Evolutionary conservation across 2,113 vertebrate genomes (phyloP), one percentile per base, ranked within the genome.

Genomic region (Phaethon lepturus): DNA sequence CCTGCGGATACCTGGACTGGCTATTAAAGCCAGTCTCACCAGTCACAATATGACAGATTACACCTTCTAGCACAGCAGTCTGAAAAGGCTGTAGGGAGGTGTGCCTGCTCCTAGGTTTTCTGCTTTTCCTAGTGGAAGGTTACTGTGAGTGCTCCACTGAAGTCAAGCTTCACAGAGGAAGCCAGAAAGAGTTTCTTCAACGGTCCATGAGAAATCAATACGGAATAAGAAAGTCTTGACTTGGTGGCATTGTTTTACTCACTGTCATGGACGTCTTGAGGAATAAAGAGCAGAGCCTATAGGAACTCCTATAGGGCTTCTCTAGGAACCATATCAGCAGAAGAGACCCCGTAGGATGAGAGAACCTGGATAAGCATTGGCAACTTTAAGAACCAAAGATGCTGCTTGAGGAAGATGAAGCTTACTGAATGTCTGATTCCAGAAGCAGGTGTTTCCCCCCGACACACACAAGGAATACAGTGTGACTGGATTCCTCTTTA

Each of bases 381-480:
- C 16, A 79, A 58, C 6, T 60, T 58, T 68, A 59, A 49, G 66
- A 91, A 71, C 64, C 7, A 88, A 89, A 63, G 25, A 62, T 80
- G 44, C 17, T 82, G 2, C 44, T 89, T 49, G 14, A 90, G 18
- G 3, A 78, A 14, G 13, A 56, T 63, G n/a, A 67, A 75, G 6
- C 4, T 74, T 69, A 60, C 22, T 23, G 31, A 58, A n/a, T 38
- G 13, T 35, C 79, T 73, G 23, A 17, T 64, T 90, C 40, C 40
- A 85, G 64, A 78, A 72, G 38, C 10, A 72, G 40, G 13, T 56
- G 9, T 60, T 95, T 52, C 9, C 16, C 29, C 3, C 35, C 22
- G 9, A 77, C 64, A 45, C 44, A 49, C 0, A 0, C 25, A 52
- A 78, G 52, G 22, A 79, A 75, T 47, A 55, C 2, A 6, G 10